Conservation (phyloP, 1,140 invertebrate genomes). For the Cydia fagiglandana region DNA sequence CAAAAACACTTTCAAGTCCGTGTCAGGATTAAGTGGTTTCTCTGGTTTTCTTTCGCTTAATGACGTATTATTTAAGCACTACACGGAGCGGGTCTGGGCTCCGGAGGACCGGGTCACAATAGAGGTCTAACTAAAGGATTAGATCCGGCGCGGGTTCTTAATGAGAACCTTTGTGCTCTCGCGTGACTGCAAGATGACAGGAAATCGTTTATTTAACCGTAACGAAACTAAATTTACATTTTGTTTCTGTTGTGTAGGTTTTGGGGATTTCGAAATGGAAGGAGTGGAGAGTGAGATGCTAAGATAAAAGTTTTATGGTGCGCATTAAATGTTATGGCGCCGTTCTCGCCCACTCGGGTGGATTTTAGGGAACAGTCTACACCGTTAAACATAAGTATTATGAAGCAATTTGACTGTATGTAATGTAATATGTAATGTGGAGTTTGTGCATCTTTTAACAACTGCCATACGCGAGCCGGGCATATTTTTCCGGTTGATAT, state of each 20-base stretch:
- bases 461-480: no score
- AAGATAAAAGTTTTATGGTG: slow-evolving; percentile 16
- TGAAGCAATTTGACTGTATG: not conserved
- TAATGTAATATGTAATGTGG: not conserved
- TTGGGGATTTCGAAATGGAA: slow-evolving; percentile 1
- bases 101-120: slow-evolving; percentile 50
- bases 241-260: slow-evolving; percentile 40
- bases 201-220: slow-evolving; percentile 68
- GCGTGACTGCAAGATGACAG: slow-evolving; percentile 46
- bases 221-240: slow-evolving; percentile 63
- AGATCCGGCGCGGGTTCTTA: slow-evolving; percentile 64
- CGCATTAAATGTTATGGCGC: slow-evolving; percentile 1
- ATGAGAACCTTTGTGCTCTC: slow-evolving; percentile 64
- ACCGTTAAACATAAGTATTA: not conserved
- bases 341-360: slow-evolving; percentile 2
- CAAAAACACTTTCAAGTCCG: slow-evolving; percentile 12
- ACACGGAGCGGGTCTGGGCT: not conserved
- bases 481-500: no score
- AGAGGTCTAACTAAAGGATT: slow-evolving; percentile 73
- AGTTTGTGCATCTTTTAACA: no score
- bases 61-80: slow-evolving; percentile 21
- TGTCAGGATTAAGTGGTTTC: slow-evolving; percentile 30
- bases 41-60: slow-evolving; percentile 24
- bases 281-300: slow-evolving; percentile 13
- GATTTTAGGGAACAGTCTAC: not conserved